Evolutionary conservation across 1,140 invertebrate genomes (phyloP).

Genomic region (Patella vulgata): DNA sequence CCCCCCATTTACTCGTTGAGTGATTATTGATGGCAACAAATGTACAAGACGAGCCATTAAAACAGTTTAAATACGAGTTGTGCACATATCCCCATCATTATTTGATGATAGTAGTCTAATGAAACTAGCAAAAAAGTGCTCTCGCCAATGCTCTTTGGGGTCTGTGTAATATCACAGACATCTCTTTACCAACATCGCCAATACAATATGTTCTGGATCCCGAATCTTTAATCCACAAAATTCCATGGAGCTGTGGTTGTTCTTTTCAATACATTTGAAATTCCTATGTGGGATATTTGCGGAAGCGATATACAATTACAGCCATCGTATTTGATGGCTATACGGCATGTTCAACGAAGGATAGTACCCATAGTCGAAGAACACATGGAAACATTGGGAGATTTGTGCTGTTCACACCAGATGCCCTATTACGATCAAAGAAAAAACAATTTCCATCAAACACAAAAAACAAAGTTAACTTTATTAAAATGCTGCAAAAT

Average conservation of each 20-base stretch:
- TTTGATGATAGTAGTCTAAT: conserved; percentile 31
- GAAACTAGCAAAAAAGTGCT: conserved; percentile 21
- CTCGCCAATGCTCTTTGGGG: conserved; percentile 34
- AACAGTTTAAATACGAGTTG: no score
- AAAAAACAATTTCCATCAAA: no score
- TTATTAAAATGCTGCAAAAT: no score
- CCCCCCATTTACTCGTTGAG: conserved; percentile 38
- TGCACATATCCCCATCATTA: conserved; percentile 20
- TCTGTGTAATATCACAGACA: neutral
- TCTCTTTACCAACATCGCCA: neutral
- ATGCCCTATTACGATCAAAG: no score
- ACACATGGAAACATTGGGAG: no score
- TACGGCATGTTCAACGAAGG: no score
- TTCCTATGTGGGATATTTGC: conserved; percentile 21
- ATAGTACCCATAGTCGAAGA: no score
- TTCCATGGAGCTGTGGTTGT: conserved; percentile 14
- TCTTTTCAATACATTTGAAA: conserved; percentile 11
- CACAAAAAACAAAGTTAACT: no score
- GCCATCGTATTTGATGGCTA: no score
- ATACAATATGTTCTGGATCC: conserved; percentile 32
- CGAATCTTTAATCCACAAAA: conserved; percentile 19
- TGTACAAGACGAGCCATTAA: neutral
- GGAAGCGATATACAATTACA: no score
- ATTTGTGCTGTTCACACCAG: no score
- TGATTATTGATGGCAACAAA: conserved; percentile 16